Conservation (phyloP, 1,140 invertebrate genomes). For the Teleogryllus occipitalis region DNA sequence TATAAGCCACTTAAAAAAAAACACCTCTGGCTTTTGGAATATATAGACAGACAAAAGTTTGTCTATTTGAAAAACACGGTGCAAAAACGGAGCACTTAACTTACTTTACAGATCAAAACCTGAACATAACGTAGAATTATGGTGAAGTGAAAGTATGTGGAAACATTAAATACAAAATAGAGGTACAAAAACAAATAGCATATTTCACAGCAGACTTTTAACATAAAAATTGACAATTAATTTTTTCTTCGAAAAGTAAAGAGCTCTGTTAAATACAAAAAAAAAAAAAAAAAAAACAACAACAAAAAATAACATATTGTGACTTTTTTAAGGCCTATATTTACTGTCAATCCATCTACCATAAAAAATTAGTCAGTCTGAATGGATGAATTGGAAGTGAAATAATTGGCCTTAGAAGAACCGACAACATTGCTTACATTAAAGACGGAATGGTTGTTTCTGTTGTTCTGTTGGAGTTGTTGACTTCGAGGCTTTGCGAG, state of each 20-base stretch:
- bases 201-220: neutral
- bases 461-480: conserved; percentile 48
- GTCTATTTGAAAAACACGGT: too few species aligned
- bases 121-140: too few species aligned
- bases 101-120: too few species aligned
- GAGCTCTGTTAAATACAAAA: neutral
- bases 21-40: too few species aligned
- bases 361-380: neutral
- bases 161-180: neutral
- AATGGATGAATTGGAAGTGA: neutral
- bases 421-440: conserved; percentile 29
- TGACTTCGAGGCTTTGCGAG: conserved; percentile 25
- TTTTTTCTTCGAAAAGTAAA: neutral
- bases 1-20: too few species aligned
- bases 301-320: neutral
- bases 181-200: neutral
- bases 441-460: conserved; percentile 56
- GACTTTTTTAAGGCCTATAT: conserved; percentile 6
- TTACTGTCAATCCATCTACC: neutral
- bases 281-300: too few species aligned
- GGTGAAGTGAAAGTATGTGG: neutral
- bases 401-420: neutral
- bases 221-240: neutral
- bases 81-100: too few species aligned
- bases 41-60: too few species aligned